Evolutionary conservation across 23 tunicate genomes (phyloP).

Genomic region (Phallusia fumigata): DNA sequence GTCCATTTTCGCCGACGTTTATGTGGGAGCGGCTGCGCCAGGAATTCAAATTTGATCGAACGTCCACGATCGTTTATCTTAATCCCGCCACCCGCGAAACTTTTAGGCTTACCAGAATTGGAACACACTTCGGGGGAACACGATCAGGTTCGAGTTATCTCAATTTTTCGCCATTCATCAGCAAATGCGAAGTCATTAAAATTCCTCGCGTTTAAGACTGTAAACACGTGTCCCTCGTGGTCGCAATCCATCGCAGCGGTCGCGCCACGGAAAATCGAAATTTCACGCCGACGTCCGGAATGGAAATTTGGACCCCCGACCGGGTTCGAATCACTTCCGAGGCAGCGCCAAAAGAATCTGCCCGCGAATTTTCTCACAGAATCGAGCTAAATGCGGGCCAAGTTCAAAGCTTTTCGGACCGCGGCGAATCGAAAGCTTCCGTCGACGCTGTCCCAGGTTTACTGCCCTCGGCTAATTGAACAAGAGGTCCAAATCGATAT

Average conservation of each 20-base stretch:
- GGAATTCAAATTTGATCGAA: too few relatives aligned
- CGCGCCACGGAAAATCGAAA: neutral
- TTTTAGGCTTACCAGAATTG: neutral
- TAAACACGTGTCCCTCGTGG: neutral
- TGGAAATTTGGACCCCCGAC: neutral
- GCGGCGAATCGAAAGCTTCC: neutral
- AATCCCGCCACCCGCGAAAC: neutral
- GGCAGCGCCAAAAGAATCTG: slow-evolving; percentile 6
- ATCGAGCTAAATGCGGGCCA: neutral
- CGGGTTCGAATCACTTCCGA: slow-evolving; percentile 1
- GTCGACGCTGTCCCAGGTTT: neutral
- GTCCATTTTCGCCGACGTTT: too few relatives aligned
- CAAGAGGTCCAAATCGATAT: neutral
- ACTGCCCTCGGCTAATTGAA: neutral
- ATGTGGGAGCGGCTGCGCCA: too few relatives aligned
- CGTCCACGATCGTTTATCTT: neutral
- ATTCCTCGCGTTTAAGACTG: neutral
- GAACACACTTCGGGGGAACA: neutral
- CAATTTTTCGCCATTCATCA: neutral
- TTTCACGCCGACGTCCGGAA: neutral
- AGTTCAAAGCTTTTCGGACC: neutral
- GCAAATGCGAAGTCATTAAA: neutral
- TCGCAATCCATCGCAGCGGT: neutral
- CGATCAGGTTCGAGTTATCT: neutral
- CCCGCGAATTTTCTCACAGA: neutral